Evolutionary conservation across 1,140 invertebrate species (phyloP).

Genomic region (Polypedilum pembai): DNA sequence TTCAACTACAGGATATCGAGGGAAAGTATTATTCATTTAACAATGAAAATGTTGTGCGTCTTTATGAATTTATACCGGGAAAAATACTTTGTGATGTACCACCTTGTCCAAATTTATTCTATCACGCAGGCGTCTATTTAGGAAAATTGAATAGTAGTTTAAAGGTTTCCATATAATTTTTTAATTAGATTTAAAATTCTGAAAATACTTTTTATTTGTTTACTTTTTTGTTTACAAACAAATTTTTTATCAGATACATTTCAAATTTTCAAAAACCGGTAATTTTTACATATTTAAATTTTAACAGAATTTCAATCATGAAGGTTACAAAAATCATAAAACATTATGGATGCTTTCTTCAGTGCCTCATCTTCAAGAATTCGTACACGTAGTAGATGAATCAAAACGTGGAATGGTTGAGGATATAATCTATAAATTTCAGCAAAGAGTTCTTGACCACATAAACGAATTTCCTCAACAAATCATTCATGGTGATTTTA

Average conservation of each 20-base stretch:
- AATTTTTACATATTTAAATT: background rate
- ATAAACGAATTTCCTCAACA: constrained; percentile 55
- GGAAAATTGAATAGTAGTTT: constrained; percentile 59
- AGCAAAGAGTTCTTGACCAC: constrained; percentile 52
- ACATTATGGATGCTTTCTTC: constrained; percentile 65
- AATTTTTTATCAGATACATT: no score
- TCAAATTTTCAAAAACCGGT: no score
- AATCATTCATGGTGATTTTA: constrained; percentile 82
- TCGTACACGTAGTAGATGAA: constrained; percentile 59
- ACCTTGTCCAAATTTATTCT: constrained; percentile 52
- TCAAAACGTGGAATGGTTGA: constrained; percentile 51
- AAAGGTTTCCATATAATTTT: constrained; percentile 45
- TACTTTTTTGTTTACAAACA: background rate
- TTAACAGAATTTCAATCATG: constrained; percentile 62
- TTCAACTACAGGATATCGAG: constrained; percentile 57
- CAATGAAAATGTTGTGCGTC: constrained; percentile 55
- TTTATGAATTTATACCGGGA: constrained; percentile 67
- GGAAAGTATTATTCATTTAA: constrained; percentile 56
- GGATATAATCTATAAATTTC: constrained; percentile 59
- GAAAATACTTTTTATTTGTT: constrained; percentile 30
- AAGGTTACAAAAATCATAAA: constrained; percentile 54
- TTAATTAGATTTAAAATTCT: background rate
- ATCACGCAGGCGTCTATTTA: constrained; percentile 60
- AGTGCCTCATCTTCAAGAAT: constrained; percentile 59
- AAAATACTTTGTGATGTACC: constrained; percentile 55